These are phyloP conservation scores for Dromaius novaehollandiae DNA, from an alignment of 2,113 vertebrate genomes.

Conservation along the genomic window DNA sequence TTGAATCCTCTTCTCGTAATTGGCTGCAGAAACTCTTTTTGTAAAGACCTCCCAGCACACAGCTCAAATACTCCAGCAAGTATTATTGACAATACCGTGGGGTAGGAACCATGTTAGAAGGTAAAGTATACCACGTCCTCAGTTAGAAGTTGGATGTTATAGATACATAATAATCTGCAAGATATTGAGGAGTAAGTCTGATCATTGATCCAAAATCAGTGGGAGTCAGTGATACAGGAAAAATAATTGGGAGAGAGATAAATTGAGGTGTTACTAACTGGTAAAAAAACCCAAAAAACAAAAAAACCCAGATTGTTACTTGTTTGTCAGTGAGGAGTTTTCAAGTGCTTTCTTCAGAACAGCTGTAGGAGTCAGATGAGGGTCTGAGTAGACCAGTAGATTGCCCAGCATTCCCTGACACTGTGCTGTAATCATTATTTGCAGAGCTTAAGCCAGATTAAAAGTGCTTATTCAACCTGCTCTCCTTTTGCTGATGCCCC, in stretches of 20 bases:
- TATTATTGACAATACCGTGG: not conserved
- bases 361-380: not conserved
- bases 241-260: not conserved
- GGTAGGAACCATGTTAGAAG: not conserved
- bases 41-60: not conserved
- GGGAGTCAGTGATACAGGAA: not conserved
- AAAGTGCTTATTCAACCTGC: not conserved
- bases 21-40: not conserved
- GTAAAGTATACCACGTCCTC: not conserved
- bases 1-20: not conserved
- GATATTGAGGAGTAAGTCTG: not conserved
- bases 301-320: not conserved
- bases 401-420: not conserved
- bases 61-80: rapidly evolving
- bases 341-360: not conserved
- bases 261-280: not conserved
- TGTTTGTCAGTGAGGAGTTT: not conserved
- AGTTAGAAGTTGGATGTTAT: not conserved
- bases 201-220: not conserved
- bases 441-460: slow-evolving; percentile 38
- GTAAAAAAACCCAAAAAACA: not conserved
- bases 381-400: not conserved
- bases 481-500: not conserved
- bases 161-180: not conserved
- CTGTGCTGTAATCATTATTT: not conserved